A percentile compares a stretch with the other conserved stretches of the same genome.
phyloP scores from a whole-genome alignment of 2,113 vertebrate species.

The Syngnathoides biaculeatus region DNA sequence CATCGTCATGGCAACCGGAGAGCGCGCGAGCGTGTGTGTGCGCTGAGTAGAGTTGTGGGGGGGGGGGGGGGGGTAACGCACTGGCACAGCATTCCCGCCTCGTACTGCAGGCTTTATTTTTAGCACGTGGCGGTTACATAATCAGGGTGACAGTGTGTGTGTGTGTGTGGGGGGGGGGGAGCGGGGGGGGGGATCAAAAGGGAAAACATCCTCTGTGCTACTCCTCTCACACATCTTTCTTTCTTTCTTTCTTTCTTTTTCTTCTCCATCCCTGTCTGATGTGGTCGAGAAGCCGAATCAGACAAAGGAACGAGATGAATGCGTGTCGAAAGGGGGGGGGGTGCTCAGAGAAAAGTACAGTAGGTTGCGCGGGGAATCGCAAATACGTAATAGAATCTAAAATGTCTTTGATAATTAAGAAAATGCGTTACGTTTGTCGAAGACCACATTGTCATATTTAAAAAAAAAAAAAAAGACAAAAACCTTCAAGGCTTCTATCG shows the following conservation, averaged over 20 bases:
- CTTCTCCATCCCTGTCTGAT: background rate
- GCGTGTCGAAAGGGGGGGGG: background rate
- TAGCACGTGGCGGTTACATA: conserved; percentile 73
- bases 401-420: background rate
- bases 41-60: no score
- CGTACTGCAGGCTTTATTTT: conserved; percentile 70
- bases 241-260: background rate
- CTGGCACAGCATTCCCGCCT: background rate
- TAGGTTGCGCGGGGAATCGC: background rate
- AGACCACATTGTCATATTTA: no score
- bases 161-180: no score
- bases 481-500: no score
- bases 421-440: background rate
- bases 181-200: conserved; percentile 58
- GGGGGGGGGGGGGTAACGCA: background rate
- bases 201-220: background rate
- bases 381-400: background rate
- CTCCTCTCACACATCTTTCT: conserved; percentile 4
- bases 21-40: background rate
- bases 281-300: background rate
- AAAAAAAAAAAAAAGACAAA: no score
- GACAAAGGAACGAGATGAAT: background rate
- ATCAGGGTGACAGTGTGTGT: conserved; percentile 78
- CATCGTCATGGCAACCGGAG: background rate
- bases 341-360: background rate